Conservation (phyloP, 2,797 vertebrate species). For the Galagoides demidoff region DNA sequence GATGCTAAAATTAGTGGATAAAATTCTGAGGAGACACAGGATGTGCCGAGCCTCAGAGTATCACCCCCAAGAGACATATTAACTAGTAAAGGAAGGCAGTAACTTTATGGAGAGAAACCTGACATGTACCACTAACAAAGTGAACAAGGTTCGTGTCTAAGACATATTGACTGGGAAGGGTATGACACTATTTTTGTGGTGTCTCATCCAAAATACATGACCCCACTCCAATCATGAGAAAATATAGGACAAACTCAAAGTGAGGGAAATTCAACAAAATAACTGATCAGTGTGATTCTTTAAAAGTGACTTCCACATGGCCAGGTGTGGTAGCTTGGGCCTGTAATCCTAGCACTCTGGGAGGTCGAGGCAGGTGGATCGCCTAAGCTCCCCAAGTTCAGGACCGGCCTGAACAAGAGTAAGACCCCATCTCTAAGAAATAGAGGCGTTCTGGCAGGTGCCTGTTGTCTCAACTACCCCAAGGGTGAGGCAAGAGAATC, state of each 20-base stretch:
- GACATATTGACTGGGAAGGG: fast-evolving
- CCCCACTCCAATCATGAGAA: not conserved
- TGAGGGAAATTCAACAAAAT: not conserved
- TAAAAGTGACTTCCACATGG: not conserved
- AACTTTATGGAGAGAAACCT: not conserved
- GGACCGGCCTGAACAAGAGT: too few relatives aligned
- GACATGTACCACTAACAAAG: fast-evolving
- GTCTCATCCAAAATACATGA: fast-evolving
- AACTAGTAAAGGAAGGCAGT: not conserved
- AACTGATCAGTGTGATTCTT: not conserved
- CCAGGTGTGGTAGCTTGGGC: not conserved
- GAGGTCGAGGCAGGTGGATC: too few relatives aligned
- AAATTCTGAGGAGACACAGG: not conserved
- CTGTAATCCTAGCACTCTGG: too few relatives aligned
- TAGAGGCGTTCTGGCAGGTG: too few relatives aligned
- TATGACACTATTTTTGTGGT: fast-evolving
- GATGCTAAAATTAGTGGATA: too few relatives aligned
- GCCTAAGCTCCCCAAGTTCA: too few relatives aligned
- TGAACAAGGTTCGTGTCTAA: not conserved
- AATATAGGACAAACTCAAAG: not conserved
- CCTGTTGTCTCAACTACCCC: too few relatives aligned
- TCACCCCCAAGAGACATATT: not conserved
- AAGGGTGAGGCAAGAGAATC: too few relatives aligned
- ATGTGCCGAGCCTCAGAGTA: not conserved
- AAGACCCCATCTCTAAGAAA: too few relatives aligned